Conservation (phyloP, 2,113 vertebrate genomes). For the Chionodraco myersi region DNA sequence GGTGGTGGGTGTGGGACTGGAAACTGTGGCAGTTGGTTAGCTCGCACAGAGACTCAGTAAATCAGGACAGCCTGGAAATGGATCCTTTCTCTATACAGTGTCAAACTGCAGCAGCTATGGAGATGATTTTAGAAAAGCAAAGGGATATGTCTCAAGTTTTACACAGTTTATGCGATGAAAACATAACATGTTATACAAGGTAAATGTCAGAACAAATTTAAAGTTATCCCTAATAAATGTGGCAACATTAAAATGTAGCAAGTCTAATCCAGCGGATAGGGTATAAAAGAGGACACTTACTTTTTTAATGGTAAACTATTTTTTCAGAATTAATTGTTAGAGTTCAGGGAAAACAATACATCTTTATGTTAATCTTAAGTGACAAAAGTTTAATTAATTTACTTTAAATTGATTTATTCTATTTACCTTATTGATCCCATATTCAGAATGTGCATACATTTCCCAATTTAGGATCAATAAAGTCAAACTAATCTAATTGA, state of each 20-base stretch:
- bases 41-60: conserved; percentile 40
- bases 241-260: background rate
- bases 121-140: background rate
- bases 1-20: conserved; percentile 72
- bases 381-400: too few relatives aligned
- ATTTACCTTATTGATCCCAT: too few relatives aligned
- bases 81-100: background rate
- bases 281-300: too few relatives aligned
- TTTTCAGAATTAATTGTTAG: background rate
- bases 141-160: background rate
- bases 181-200: too few relatives aligned
- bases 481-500: too few relatives aligned
- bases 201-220: background rate
- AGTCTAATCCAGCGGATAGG: background rate
- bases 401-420: too few relatives aligned
- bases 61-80: conserved; percentile 49
- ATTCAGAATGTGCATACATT: too few relatives aligned
- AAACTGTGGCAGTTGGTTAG: conserved; percentile 71
- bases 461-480: too few relatives aligned
- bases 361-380: too few relatives aligned
- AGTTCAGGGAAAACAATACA: background rate
- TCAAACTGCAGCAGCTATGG: conserved; percentile 23
- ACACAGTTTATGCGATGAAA: too few relatives aligned
- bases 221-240: background rate
- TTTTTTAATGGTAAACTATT: background rate